Conservation (phyloP, 2,888 invertebrate species). For the Entomobrya multifasciata region DNA sequence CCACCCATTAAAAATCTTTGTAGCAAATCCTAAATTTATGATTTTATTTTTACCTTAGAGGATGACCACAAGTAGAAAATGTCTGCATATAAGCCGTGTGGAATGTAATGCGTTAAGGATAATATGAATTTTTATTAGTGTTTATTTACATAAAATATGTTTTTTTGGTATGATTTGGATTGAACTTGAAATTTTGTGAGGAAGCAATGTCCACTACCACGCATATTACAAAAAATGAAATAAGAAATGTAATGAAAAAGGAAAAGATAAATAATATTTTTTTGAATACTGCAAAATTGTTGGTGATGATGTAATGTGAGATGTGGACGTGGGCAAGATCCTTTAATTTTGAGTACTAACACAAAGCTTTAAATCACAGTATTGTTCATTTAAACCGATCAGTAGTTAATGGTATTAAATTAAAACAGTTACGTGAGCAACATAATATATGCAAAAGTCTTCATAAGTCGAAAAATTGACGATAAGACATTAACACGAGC, state of each 20-base stretch:
- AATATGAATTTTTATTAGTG: neutral
- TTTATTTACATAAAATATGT: conserved; percentile 27
- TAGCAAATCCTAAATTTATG: conserved; percentile 75
- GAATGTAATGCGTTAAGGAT: neutral
- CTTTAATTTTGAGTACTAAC: neutral
- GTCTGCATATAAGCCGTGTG: neutral
- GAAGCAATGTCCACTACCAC: conserved; percentile 55
- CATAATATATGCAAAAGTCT: no score
- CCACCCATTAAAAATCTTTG: conserved; percentile 71
- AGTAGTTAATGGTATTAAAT: conserved; percentile 20
- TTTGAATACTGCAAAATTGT: no score
- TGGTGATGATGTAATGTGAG: neutral
- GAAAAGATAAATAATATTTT: neutral
- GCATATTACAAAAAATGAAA: conserved; percentile 1
- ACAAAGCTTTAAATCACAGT: conserved; percentile 23
- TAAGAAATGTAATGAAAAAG: neutral
- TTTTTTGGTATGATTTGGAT: no score
- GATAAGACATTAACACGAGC: no score
- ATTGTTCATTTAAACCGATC: conserved; percentile 37
- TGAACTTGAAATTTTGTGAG: conserved; percentile 16
- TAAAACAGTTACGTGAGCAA: conserved; percentile 37
- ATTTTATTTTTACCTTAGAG: conserved; percentile 65
- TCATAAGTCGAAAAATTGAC: no score
- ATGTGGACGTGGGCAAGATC: neutral
- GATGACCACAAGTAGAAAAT: conserved; percentile 30